phyloP scores from a whole-genome alignment of 2,888 invertebrate species.

The Hermaeophaga mercurialis region DNA sequence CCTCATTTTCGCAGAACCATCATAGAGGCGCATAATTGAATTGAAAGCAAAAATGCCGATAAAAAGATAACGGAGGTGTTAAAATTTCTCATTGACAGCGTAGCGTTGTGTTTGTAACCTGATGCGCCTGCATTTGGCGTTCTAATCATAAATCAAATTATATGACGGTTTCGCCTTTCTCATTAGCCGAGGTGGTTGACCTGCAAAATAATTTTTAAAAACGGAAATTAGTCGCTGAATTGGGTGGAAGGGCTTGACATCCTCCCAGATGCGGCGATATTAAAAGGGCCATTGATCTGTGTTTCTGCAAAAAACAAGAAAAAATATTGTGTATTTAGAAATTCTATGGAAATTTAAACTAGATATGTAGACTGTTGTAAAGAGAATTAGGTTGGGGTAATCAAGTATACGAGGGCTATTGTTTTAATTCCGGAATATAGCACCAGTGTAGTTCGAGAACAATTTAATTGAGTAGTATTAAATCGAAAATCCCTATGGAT shows the following conservation, averaged over 20 bases:
- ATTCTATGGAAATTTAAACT: too few relatives aligned
- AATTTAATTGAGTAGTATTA: too few relatives aligned
- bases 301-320: too few relatives aligned
- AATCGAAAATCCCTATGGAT: too few relatives aligned
- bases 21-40: too few relatives aligned
- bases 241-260: neutral
- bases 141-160: conserved; percentile 32
- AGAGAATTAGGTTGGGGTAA: too few relatives aligned
- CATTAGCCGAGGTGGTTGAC: conserved; percentile 27
- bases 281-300: neutral
- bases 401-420: too few relatives aligned
- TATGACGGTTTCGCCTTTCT: conserved; percentile 24
- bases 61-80: neutral
- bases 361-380: too few relatives aligned
- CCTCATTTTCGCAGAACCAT: neutral
- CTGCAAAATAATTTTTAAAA: conserved; percentile 26
- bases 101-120: conserved; percentile 25
- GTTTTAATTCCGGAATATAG: too few relatives aligned
- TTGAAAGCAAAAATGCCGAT: neutral
- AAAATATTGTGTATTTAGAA: too few relatives aligned
- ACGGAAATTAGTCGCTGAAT: conserved; percentile 20
- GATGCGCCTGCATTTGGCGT: conserved; percentile 29
- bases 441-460: too few relatives aligned
- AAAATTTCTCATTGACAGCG: conserved; percentile 3
- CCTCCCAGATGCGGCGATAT: neutral